A percentile compares a stretch with the other conserved stretches of the same genome.
phyloP scores from a whole-genome alignment of 1,140 invertebrate species.

The Bombus huntii region DNA sequence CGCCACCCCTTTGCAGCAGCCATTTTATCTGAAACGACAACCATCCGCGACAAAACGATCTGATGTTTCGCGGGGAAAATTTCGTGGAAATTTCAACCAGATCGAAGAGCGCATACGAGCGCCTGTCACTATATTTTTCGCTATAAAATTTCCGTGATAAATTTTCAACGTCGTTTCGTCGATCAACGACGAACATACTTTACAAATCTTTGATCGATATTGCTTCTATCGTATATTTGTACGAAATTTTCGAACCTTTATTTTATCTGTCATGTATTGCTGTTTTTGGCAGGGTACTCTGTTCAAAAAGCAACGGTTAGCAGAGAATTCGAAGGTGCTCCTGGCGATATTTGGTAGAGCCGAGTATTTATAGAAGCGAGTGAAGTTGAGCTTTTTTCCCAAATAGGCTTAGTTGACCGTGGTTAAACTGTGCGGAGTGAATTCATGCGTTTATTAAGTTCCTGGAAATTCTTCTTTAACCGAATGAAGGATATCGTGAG shows the following conservation, averaged over 20 bases:
- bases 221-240: neutral
- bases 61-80: slow-evolving; percentile 40
- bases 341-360: neutral
- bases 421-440: too few species aligned
- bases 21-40: slow-evolving; percentile 51
- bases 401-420: neutral
- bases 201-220: neutral
- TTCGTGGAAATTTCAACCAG: slow-evolving; percentile 18
- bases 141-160: neutral
- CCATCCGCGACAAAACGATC: slow-evolving; percentile 49
- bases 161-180: neutral
- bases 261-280: neutral
- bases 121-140: slow-evolving; percentile 9
- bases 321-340: neutral
- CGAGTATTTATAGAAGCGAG: neutral
- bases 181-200: too few species aligned
- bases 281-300: neutral
- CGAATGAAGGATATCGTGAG: neutral
- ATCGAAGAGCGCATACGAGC: neutral
- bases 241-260: neutral
- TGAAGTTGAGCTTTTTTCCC: neutral
- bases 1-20: neutral
- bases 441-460: neutral
- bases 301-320: neutral
- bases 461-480: neutral